Conservation (phyloP, 2,113 vertebrate species). For the Heterocephalus glaber region DNA sequence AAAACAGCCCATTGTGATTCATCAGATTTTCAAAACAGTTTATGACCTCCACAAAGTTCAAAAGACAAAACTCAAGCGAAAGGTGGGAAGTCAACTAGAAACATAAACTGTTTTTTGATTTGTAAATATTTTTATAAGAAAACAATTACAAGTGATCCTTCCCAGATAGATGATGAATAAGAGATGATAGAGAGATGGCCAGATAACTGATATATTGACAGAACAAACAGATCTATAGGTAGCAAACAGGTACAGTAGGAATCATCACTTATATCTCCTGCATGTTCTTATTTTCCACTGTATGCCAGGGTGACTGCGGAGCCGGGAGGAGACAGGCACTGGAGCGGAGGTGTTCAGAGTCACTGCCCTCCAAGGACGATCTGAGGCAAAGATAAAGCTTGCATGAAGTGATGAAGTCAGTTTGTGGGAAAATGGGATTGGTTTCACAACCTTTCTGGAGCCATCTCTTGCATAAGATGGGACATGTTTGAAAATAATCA, state of each 20-base stretch:
- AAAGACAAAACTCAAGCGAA: conserved; percentile 1
- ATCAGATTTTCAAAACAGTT: conserved; percentile 29
- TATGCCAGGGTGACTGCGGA: fast-evolving
- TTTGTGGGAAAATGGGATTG: conserved; percentile 61
- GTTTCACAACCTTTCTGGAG: conserved; percentile 66
- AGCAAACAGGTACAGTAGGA: not conserved
- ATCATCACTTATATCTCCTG: not conserved
- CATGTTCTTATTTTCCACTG: not conserved
- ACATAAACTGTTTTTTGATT: not conserved
- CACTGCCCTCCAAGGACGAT: not conserved
- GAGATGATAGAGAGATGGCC: not conserved
- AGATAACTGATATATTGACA: not conserved
- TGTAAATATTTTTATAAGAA: not conserved
- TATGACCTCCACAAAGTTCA: not conserved
- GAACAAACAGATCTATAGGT: not conserved
- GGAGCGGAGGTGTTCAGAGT: not conserved
- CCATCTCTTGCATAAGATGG: conserved; percentile 23
- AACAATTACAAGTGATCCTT: not conserved
- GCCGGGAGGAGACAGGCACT: not conserved
- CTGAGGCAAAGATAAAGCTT: conserved; percentile 25
- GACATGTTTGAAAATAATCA: not conserved
- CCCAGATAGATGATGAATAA: not conserved
- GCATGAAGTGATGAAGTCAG: not conserved
- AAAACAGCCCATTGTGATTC: not conserved
- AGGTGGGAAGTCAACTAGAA: not conserved